These are phyloP conservation scores for Acanthaster planci DNA, from an alignment of 35 echinoderm and acorn worm species.

Conservation along the genomic window DNA sequence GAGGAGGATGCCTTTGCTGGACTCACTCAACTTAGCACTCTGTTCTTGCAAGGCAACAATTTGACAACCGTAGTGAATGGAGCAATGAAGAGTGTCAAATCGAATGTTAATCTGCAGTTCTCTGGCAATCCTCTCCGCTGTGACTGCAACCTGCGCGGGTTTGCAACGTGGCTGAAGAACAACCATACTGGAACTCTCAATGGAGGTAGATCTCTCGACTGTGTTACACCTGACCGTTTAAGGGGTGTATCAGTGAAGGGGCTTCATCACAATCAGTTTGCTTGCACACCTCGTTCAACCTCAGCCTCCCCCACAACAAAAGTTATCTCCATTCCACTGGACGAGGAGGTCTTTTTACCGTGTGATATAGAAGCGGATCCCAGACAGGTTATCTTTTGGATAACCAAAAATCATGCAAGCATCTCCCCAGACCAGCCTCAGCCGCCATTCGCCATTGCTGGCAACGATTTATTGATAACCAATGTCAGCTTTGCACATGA, in stretches of 20 bases:
- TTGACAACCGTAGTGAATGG: constrained; percentile 11
- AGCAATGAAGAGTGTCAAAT: neutral
- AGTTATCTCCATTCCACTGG: neutral
- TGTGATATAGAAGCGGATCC: constrained; percentile 1
- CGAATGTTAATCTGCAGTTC: neutral
- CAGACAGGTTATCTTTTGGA: neutral
- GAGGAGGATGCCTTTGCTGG: constrained; percentile 3
- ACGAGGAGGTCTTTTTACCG: neutral
- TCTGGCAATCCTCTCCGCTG: neutral
- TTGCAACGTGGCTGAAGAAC: constrained; percentile 12
- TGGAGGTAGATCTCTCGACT: neutral
- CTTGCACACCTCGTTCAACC: neutral
- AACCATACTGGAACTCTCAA: neutral
- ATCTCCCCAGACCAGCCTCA: neutral
- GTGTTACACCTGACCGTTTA: neutral
- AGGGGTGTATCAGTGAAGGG: neutral
- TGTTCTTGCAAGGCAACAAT: neutral
- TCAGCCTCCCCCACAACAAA: neutral
- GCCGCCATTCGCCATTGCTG: neutral
- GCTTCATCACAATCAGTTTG: neutral
- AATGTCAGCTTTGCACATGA: neutral
- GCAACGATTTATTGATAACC: neutral
- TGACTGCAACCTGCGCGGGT: constrained; percentile 1
- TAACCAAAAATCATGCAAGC: neutral
- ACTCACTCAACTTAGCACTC: neutral